These are phyloP conservation scores for Hydraecia micacea DNA, from an alignment of 2,888 invertebrate species.

Conservation along the genomic window DNA sequence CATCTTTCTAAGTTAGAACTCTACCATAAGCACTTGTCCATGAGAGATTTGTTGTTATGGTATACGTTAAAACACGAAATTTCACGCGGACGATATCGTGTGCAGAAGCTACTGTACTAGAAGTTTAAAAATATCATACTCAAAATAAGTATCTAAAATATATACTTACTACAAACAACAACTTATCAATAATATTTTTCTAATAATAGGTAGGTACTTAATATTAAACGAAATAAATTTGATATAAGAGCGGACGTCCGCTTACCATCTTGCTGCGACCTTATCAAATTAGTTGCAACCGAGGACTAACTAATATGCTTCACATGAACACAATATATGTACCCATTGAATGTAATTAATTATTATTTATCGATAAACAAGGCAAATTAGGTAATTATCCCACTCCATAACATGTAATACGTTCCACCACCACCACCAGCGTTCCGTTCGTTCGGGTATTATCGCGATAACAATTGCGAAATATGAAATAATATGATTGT, in stretches of 20 bases:
- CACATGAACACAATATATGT: slow-evolving; percentile 11
- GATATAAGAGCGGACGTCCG: background rate
- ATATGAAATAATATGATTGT: background rate
- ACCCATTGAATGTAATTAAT: background rate
- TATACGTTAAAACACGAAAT: no score
- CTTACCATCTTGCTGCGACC: slow-evolving; percentile 50
- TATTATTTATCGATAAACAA: slow-evolving; percentile 28
- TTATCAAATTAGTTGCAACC: slow-evolving; percentile 19
- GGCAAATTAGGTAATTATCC: slow-evolving; percentile 38
- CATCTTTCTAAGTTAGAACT: no score
- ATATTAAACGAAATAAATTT: background rate
- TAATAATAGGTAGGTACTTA: no score
- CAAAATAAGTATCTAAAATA: background rate
- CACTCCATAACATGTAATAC: slow-evolving; percentile 23
- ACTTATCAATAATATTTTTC: background rate
- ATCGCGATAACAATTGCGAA: slow-evolving; percentile 25
- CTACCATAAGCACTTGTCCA: no score
- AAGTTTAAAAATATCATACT: background rate
- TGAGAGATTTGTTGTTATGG: no score
- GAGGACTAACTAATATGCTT: slow-evolving; percentile 20
- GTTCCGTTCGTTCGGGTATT: background rate
- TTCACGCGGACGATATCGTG: no score
- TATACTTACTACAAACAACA: background rate
- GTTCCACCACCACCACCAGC: slow-evolving; percentile 1
- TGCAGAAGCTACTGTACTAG: no score